A percentile compares a stretch with the other conserved stretches of the same genome.
phyloP scores from a whole-genome alignment of 2,888 invertebrate species.

The Phorcus lineatus region DNA sequence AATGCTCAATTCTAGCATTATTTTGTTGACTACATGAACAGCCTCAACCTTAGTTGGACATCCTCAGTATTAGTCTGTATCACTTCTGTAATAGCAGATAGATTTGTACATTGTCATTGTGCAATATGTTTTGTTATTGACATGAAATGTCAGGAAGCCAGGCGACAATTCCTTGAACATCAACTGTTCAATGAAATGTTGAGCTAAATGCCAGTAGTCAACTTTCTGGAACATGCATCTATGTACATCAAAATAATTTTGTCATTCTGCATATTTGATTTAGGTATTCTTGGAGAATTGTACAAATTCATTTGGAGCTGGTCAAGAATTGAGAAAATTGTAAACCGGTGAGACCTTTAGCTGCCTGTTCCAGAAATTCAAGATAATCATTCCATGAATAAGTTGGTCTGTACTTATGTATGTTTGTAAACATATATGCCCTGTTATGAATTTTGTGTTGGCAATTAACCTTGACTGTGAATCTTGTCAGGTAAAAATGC shows the following conservation, averaged over 20 bases:
- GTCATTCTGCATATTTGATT: too few species aligned
- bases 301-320: too few species aligned
- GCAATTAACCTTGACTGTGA: neutral
- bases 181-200: neutral
- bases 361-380: too few species aligned
- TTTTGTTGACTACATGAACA: too few species aligned
- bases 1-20: too few species aligned
- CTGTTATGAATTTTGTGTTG: constrained; percentile 7
- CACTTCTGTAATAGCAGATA: neutral
- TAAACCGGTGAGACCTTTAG: too few species aligned
- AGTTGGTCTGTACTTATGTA: neutral
- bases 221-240: neutral
- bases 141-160: neutral
- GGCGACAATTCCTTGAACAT: neutral
- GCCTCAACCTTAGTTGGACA: neutral
- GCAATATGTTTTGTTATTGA: constrained; percentile 23
- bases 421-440: constrained; percentile 8
- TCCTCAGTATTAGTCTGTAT: constrained; percentile 11
- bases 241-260: neutral
- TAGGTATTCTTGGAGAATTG: too few species aligned
- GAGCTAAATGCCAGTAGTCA: neutral
- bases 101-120: constrained; percentile 12
- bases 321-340: too few species aligned
- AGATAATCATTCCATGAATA: neutral
- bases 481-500: neutral